Conservation (phyloP, 2,797 vertebrate species). For the Pteronotus mesoamericanus region DNA sequence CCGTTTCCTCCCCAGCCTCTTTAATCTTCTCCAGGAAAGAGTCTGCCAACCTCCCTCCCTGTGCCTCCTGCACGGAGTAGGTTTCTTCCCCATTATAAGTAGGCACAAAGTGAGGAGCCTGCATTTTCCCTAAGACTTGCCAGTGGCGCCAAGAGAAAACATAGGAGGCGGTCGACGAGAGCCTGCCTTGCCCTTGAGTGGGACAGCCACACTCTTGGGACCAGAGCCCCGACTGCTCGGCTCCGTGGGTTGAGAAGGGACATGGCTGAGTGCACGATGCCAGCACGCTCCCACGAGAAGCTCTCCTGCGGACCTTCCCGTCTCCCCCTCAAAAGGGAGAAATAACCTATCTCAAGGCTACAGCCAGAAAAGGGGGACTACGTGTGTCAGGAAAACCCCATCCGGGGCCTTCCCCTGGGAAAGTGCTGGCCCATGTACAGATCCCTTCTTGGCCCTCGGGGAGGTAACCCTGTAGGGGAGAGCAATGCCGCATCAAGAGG, state of each 20-base stretch:
- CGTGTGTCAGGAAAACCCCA: background rate
- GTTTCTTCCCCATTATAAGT: background rate
- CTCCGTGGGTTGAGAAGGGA: background rate
- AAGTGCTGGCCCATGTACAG: background rate
- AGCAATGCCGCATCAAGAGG: background rate
- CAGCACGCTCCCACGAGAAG: background rate
- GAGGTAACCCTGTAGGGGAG: background rate
- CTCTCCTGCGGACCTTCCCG: background rate
- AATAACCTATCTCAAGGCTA: background rate
- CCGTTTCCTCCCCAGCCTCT: background rate
- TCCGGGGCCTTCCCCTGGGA: background rate
- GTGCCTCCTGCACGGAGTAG: background rate
- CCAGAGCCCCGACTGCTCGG: no score
- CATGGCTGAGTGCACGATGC: background rate
- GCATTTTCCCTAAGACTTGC: background rate
- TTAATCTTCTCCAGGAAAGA: background rate
- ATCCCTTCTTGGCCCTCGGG: background rate
- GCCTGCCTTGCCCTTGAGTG: background rate
- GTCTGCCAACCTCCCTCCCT: background rate
- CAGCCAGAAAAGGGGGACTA: background rate
- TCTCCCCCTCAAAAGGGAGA: background rate
- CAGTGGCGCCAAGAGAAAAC: background rate
- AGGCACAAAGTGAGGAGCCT: background rate
- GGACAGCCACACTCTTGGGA: rapidly evolving
- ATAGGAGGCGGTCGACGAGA: no score